phyloP scores from a whole-genome alignment of 2,888 invertebrate species.

The Onthophagus sagittarius region DNA sequence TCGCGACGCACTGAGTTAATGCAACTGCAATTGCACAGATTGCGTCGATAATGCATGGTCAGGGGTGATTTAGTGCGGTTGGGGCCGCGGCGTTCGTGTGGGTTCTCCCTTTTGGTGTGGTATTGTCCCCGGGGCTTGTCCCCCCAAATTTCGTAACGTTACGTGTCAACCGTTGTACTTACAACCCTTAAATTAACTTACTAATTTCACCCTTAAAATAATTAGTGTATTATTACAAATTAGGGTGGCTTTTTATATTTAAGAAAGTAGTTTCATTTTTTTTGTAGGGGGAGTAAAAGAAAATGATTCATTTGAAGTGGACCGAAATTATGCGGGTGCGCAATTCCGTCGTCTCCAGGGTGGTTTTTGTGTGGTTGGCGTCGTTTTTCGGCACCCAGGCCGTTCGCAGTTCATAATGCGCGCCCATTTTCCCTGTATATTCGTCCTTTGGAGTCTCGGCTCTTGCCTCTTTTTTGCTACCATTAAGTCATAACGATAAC shows the following conservation, averaged over 20 bases:
- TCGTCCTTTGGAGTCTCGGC: neutral
- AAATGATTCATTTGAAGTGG: neutral
- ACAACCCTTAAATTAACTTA: conserved; percentile 17
- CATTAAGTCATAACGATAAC: neutral
- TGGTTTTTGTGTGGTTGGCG: neutral
- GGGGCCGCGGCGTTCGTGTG: conserved; percentile 28
- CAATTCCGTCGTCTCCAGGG: neutral
- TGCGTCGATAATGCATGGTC: conserved; percentile 37
- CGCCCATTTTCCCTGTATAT: neutral
- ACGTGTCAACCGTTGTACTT: conserved; percentile 14
- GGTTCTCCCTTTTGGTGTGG: conserved; percentile 12
- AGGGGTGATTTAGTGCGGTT: conserved; percentile 32
- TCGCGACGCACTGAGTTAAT: conserved; percentile 36
- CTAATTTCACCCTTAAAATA: neutral
- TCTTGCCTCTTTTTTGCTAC: neutral
- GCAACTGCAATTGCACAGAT: conserved; percentile 40
- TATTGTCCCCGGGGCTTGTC: conserved; percentile 4
- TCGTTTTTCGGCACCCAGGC: neutral
- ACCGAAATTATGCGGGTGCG: neutral
- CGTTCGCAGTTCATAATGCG: neutral
- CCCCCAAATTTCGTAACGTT: conserved; percentile 17
- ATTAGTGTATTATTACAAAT: too few relatives aligned
- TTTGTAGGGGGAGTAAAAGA: neutral
- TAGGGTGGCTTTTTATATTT: too few relatives aligned
- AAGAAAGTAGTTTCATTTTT: too few relatives aligned